Conservation (phyloP, 2,797 vertebrate species). For the Nasua narica region DNA sequence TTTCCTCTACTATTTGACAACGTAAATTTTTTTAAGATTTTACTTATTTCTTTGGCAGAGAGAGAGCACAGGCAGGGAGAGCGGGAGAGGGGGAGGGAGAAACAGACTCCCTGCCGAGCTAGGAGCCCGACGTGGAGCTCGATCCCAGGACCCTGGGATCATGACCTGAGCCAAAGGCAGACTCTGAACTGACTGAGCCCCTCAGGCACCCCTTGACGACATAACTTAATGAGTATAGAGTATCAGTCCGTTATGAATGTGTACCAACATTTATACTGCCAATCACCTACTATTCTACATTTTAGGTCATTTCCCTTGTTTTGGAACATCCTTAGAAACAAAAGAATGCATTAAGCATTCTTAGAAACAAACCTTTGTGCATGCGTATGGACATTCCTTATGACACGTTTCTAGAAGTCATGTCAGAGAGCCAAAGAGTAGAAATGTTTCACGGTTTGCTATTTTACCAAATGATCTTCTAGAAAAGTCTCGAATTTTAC, state of each 20-base stretch:
- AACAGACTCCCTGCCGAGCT: no score
- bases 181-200: no score
- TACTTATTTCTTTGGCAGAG: no score
- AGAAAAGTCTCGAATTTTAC: background rate
- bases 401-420: background rate
- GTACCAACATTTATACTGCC: no score
- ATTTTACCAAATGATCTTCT: background rate
- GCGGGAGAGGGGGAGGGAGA: no score
- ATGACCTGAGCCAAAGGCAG: no score
- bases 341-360: background rate
- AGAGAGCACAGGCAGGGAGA: no score
- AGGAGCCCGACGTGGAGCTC: no score
- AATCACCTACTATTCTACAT: rapidly evolving
- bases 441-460: background rate
- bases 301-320: background rate
- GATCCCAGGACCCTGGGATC: no score
- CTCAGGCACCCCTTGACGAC: no score
- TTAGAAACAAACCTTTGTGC: background rate
- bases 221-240: rapidly evolving
- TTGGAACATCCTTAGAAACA: background rate
- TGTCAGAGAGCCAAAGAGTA: background rate
- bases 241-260: rapidly evolving
- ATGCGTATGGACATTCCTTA: background rate
- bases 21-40: background rate
- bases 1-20: background rate